phyloP scores from a whole-genome alignment of 2,888 invertebrate species.

The Temnothorax unifasciatus region DNA sequence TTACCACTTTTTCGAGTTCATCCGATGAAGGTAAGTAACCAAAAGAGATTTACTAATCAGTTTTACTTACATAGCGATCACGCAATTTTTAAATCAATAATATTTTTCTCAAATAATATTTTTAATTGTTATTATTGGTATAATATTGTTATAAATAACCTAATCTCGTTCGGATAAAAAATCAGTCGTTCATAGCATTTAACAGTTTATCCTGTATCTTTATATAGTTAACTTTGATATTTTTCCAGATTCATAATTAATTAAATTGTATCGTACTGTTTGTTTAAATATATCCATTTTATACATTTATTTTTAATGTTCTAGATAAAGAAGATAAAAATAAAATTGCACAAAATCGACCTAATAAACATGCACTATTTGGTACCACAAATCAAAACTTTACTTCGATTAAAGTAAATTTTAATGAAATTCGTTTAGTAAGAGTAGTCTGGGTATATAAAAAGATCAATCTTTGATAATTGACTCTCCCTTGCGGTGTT shows the following conservation, averaged over 20 bases:
- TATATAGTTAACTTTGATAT: neutral
- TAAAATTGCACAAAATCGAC: neutral
- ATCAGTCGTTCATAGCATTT: neutral
- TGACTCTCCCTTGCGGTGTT: neutral
- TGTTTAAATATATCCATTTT: neutral
- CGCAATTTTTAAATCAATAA: neutral
- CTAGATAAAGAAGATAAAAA: neutral
- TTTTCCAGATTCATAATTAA: neutral
- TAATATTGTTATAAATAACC: neutral
- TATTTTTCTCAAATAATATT: neutral
- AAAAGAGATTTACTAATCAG: neutral
- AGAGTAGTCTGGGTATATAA: neutral
- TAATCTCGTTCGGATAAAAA: neutral
- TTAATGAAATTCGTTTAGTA: conserved; percentile 2
- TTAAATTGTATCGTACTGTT: neutral
- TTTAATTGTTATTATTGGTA: neutral
- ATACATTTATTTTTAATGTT: neutral
- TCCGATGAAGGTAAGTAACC: conserved; percentile 15
- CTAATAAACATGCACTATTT: neutral
- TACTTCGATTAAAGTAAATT: neutral
- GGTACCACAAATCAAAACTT: neutral
- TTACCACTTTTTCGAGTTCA: conserved; percentile 22
- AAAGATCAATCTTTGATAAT: neutral
- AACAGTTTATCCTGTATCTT: neutral
- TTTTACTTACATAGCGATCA: conserved; percentile 16